A percentile compares a stretch with the other conserved stretches of the same genome.
These are phyloP conservation scores for Cyclopterus lumpus DNA, from an alignment of 2,797 vertebrate genomes.

Conservation along the genomic window DNA sequence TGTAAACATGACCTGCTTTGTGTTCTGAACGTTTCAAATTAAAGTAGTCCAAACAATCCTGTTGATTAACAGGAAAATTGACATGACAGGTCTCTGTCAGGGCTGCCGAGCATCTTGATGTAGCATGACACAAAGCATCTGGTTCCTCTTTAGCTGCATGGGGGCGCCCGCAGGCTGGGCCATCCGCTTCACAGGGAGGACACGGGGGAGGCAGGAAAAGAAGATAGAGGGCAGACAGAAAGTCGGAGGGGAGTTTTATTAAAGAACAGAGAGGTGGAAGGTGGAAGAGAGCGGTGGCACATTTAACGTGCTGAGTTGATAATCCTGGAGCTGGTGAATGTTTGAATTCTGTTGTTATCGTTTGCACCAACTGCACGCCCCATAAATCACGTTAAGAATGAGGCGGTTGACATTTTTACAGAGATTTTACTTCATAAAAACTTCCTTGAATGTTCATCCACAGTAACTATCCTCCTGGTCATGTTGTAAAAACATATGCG, in stretches of 20 bases:
- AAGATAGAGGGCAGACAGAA: slow-evolving; percentile 36
- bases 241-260: slow-evolving; percentile 45
- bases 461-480: neutral
- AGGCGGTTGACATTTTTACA: neutral
- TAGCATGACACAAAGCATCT: slow-evolving; percentile 81
- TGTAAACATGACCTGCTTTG: slow-evolving; percentile 11
- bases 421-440: neutral
- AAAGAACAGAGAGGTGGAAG: slow-evolving; percentile 37
- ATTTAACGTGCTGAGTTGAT: neutral
- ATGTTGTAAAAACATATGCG: neutral
- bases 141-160: slow-evolving; percentile 80
- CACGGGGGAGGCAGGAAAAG: slow-evolving; percentile 36
- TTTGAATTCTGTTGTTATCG: neutral
- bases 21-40: slow-evolving; percentile 3
- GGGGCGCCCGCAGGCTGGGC: slow-evolving; percentile 69
- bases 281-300: slow-evolving; percentile 16
- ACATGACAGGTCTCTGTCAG: slow-evolving; percentile 56
- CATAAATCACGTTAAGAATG: neutral
- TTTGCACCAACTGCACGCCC: neutral
- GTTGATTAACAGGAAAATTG: slow-evolving; percentile 50
- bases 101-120: slow-evolving; percentile 58
- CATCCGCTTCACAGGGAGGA: slow-evolving; percentile 59
- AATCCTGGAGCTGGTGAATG: neutral
- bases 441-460: neutral
- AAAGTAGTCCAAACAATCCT: slow-evolving; percentile 26